Evolutionary conservation across 2,113 vertebrate species (phyloP).

Genomic region (Erythrocebus patas): DNA sequence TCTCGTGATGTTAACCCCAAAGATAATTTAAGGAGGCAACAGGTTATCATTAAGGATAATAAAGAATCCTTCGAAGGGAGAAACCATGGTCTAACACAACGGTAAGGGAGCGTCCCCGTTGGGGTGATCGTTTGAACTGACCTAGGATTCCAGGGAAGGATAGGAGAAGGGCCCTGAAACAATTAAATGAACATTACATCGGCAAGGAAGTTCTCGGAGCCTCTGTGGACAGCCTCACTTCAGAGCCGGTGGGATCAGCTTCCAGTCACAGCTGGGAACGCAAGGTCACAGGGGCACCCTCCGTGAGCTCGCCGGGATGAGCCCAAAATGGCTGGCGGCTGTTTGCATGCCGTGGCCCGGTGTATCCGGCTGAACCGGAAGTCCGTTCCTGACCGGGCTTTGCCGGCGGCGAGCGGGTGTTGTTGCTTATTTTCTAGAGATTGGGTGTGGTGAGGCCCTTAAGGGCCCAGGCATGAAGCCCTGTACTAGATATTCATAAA

Average conservation of each 20-base stretch:
- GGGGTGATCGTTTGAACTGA: not conserved
- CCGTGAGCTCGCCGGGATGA: not conserved
- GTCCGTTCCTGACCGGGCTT: not conserved
- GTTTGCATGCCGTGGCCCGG: not conserved
- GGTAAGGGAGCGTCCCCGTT: not conserved
- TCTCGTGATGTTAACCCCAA: not conserved
- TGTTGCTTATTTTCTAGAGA: not conserved
- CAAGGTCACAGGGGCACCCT: not conserved
- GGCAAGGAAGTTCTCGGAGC: not conserved
- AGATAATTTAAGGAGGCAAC: not conserved
- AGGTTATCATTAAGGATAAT: not conserved
- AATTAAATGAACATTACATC: not conserved
- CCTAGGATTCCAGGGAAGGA: not conserved
- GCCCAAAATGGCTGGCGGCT: not conserved
- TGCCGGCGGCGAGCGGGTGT: accelerated
- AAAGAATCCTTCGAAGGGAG: not conserved
- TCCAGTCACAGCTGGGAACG: not conserved
- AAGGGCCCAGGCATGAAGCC: not conserved
- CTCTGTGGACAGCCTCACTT: not conserved
- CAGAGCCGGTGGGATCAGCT: not conserved
- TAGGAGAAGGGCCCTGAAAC: not conserved
- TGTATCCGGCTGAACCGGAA: not conserved
- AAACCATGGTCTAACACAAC: not conserved
- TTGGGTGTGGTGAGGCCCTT: not conserved
- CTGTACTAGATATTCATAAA: not conserved